These are phyloP conservation scores for Eupeodes luniger DNA, from an alignment of 2,888 invertebrate species.

Conservation along the genomic window DNA sequence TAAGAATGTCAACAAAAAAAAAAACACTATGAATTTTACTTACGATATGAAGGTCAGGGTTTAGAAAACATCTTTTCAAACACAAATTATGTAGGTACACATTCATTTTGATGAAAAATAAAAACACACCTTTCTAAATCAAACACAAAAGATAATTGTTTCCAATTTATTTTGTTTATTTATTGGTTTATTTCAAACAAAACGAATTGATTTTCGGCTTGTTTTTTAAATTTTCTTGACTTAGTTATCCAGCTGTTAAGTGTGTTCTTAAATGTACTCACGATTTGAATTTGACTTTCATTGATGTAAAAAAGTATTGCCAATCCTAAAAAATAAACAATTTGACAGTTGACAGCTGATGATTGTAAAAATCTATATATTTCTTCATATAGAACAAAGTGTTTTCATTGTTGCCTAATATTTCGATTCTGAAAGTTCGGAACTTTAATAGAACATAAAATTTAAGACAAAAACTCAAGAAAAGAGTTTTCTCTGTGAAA, in stretches of 20 bases:
- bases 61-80: constrained; percentile 3
- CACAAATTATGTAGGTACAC: not conserved
- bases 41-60: not conserved
- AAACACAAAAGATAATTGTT: not conserved
- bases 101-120: not conserved
- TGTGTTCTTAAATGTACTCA: no score
- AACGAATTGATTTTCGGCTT: not conserved
- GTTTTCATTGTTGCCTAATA: no score
- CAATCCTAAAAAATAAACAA: no score
- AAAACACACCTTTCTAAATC: not conserved
- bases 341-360: no score
- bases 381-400: no score
- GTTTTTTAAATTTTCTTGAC: not conserved
- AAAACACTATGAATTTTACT: not conserved
- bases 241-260: not conserved
- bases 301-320: no score
- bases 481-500: no score
- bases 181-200: not conserved
- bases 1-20: not conserved
- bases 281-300: no score
- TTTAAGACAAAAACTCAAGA: no score
- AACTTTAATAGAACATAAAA: no score
- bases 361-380: no score
- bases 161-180: not conserved
- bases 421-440: no score